phyloP scores from a whole-genome alignment of 2,113 vertebrate genomes.

The Enhydra lutris region DNA sequence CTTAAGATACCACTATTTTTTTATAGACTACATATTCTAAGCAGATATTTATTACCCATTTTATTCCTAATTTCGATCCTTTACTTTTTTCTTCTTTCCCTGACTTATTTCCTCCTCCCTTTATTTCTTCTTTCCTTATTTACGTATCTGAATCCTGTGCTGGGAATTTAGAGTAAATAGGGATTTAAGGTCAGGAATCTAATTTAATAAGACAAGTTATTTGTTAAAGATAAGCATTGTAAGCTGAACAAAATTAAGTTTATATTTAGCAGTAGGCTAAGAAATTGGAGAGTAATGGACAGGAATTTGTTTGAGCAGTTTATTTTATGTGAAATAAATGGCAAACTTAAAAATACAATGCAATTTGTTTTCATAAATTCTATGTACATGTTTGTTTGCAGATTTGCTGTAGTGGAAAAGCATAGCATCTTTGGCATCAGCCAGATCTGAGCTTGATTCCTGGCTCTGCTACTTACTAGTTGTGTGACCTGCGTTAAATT shows the following conservation, averaged over 20 bases:
- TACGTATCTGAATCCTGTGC: constrained; percentile 12
- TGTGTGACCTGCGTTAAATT: background rate
- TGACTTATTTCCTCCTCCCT: background rate
- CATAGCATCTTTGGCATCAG: background rate
- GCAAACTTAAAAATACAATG: background rate
- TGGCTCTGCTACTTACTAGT: background rate
- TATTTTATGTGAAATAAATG: constrained; percentile 39
- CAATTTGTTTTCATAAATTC: background rate
- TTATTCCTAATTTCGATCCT: background rate
- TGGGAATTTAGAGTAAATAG: constrained; percentile 45
- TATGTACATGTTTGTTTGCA: background rate
- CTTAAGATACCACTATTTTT: background rate
- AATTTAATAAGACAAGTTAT: constrained; percentile 56
- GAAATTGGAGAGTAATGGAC: constrained; percentile 23
- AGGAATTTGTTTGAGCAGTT: constrained; percentile 25
- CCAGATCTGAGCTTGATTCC: background rate
- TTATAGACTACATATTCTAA: background rate
- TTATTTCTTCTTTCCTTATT: background rate
- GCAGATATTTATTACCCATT: background rate
- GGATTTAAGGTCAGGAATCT: constrained; percentile 43
- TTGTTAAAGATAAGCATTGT: constrained; percentile 63
- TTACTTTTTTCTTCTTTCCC: background rate
- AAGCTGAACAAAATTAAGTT: constrained; percentile 60
- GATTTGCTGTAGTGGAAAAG: background rate
- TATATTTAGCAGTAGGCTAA: constrained; percentile 51